A percentile compares a stretch with the other conserved stretches of the same genome.
Conservation (phyloP, 2,797 vertebrate species). For the Neomorphus geoffroyi region DNA sequence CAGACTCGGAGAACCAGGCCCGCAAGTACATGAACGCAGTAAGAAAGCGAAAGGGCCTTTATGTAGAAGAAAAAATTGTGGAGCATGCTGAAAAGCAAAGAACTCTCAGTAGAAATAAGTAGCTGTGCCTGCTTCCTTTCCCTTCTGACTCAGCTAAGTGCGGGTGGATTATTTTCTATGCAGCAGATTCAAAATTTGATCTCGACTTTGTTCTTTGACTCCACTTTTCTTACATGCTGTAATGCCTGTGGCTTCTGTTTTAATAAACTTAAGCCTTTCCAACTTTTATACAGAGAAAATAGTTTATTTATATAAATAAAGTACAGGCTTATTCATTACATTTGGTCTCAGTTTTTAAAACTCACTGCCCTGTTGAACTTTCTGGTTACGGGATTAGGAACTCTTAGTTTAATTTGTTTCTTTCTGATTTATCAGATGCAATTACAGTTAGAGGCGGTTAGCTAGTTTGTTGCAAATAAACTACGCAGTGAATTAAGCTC, state of each 20-base stretch:
- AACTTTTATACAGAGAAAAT: conserved; percentile 38
- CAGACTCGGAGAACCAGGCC: conserved; percentile 91
- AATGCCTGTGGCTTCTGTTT: conserved; percentile 19
- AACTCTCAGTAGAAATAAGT: conserved; percentile 94
- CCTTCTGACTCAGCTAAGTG: not conserved
- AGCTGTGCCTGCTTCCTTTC: conserved; percentile 16
- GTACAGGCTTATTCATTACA: not conserved
- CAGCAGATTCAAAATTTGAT: conserved; percentile 8
- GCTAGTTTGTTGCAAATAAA: conserved; percentile 42
- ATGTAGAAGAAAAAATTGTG: conserved; percentile 94
- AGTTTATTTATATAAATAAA: conserved; percentile 40
- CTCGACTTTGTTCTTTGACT: conserved; percentile 2
- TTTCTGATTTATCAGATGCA: not conserved
- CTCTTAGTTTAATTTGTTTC: not conserved
- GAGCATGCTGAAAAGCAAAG: conserved; percentile 96
- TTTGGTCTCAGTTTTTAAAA: conserved; percentile 1
- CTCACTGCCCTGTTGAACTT: not conserved
- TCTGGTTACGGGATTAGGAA: not conserved
- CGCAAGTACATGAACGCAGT: conserved; percentile 94
- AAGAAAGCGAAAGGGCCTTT: conserved; percentile 91
- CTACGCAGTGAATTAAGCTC: not conserved
- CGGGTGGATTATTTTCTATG: not conserved
- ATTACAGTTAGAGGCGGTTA: not conserved
- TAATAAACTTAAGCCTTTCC: conserved; percentile 41
- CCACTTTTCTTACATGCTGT: not conserved